Evolutionary conservation across 2,797 vertebrate genomes (phyloP).

Genomic region (Sphenodon punctatus): DNA sequence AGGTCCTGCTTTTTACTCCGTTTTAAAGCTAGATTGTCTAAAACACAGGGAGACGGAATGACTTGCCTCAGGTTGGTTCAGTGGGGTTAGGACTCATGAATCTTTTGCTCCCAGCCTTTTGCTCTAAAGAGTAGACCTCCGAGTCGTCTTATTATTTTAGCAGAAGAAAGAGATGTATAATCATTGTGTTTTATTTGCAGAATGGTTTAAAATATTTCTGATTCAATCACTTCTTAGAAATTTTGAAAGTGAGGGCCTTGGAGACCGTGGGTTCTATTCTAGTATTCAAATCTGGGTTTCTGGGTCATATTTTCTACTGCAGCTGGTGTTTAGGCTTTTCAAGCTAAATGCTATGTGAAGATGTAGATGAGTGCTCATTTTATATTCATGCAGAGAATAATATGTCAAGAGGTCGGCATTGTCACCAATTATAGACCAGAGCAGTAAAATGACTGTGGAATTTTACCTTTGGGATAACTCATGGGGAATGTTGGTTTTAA

Average conservation of each 20-base stretch:
- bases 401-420: background rate
- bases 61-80: conserved; percentile 12
- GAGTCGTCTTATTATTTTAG: background rate
- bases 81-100: conserved; percentile 33
- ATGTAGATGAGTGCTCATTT: background rate
- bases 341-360: background rate
- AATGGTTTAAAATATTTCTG: background rate
- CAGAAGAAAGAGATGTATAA: background rate
- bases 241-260: background rate
- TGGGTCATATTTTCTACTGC: background rate
- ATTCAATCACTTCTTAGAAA: background rate
- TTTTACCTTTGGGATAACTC: background rate
- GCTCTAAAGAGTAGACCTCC: background rate
- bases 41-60: conserved; percentile 29
- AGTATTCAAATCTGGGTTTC: background rate
- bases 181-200: background rate
- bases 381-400: background rate
- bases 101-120: conserved; percentile 6
- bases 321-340: background rate
- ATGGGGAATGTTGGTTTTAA: background rate
- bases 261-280: background rate
- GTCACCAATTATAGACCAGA: background rate
- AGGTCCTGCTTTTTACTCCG: conserved; percentile 23
- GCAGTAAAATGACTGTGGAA: background rate
- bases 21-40: conserved; percentile 45